A percentile compares a stretch with the other conserved stretches of the same genome.
Conservation (phyloP, 2,113 vertebrate genomes). For the Microtus montanus region DNA sequence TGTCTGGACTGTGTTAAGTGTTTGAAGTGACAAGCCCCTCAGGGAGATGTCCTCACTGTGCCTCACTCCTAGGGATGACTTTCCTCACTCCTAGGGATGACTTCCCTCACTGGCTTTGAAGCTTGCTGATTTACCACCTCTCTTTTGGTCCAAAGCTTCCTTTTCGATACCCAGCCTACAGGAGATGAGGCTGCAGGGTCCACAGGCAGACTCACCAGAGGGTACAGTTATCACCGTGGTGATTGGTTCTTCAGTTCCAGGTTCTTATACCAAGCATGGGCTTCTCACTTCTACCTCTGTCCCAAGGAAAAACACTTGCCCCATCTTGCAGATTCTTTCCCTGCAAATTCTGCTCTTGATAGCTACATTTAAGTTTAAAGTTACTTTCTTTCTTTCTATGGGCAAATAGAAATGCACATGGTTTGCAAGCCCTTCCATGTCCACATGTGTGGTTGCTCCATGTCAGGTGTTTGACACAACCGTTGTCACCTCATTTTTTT, state of each 20-base stretch:
- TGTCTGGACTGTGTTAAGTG: constrained; percentile 57
- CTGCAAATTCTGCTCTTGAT: background rate
- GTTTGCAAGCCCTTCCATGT: fast-evolving
- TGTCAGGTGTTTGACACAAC: background rate
- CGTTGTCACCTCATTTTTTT: background rate
- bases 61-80: constrained; percentile 15
- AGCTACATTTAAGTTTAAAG: background rate
- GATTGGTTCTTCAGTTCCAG: too few relatives aligned
- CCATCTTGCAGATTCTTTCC: background rate
- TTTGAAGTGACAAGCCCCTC: constrained; percentile 57
- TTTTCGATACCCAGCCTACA: background rate
- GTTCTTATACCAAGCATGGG: too few relatives aligned
- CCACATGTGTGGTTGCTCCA: background rate
- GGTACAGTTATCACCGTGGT: too few relatives aligned
- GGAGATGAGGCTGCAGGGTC: too few relatives aligned
- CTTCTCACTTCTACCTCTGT: too few relatives aligned
- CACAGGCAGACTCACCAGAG: too few relatives aligned
- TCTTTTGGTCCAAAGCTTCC: constrained; percentile 12
- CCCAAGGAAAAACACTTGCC: too few relatives aligned
- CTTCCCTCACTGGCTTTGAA: background rate
- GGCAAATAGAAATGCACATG: background rate
- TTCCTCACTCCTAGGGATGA: background rate
- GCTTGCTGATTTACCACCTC: background rate
- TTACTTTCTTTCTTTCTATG: background rate
- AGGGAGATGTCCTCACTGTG: constrained; percentile 47